Percentiles rank a stretch among this genome's conserved stretches.
Evolutionary conservation across 2,113 vertebrate species (phyloP).

Genomic region (Syngnathus typhle): DNA sequence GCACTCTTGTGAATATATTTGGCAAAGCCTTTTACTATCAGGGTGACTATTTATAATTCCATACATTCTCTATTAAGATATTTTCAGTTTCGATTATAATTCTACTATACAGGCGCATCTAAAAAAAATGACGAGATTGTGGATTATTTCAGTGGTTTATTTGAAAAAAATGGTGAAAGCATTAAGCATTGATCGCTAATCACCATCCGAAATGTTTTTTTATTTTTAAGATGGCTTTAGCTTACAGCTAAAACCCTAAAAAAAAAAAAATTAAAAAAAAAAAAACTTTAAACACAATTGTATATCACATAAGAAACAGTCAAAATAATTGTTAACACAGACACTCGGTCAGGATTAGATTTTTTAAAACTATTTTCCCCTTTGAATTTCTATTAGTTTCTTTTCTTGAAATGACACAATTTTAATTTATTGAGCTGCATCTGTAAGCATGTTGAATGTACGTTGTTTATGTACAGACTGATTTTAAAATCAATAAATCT

Average conservation of each 20-base stretch:
- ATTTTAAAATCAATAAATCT: background rate
- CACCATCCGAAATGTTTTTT: too few species aligned
- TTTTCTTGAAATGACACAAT: background rate
- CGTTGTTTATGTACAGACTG: background rate
- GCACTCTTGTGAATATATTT: conserved; percentile 20
- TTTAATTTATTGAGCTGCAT: background rate
- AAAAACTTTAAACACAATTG: too few species aligned
- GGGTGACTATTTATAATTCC: conserved; percentile 12
- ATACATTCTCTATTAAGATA: conserved; percentile 27
- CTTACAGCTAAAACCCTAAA: background rate
- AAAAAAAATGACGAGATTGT: background rate
- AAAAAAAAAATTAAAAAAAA: background rate
- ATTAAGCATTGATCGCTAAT: background rate
- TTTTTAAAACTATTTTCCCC: background rate
- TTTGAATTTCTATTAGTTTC: background rate
- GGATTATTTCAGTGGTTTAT: background rate
- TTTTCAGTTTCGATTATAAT: conserved; percentile 38
- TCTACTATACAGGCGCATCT: background rate
- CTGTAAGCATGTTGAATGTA: background rate
- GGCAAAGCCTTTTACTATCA: conserved; percentile 8
- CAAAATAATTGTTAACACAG: background rate
- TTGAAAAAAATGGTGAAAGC: background rate
- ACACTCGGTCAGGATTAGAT: too few species aligned
- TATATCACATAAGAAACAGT: background rate
- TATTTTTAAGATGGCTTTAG: too few species aligned